These are phyloP conservation scores for Amblyteles armatorius DNA, from an alignment of 2,888 invertebrate species.

Conservation along the genomic window DNA sequence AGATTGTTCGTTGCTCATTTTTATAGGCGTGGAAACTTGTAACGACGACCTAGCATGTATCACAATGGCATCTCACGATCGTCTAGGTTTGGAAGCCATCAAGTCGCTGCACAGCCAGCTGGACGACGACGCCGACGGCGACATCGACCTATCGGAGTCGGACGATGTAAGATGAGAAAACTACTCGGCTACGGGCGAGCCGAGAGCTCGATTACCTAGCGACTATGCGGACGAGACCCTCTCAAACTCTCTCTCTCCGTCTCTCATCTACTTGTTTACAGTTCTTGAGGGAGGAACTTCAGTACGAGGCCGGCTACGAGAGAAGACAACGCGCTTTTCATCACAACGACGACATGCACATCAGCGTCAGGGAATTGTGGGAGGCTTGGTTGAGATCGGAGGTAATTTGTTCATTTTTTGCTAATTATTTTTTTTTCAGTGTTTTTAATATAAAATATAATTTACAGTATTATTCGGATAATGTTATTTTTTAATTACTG, in stretches of 20 bases:
- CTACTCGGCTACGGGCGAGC: neutral
- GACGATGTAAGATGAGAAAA: constrained; percentile 91
- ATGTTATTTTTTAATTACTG: too few relatives aligned
- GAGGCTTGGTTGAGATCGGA: constrained; percentile 97
- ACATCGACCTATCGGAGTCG: constrained; percentile 98
- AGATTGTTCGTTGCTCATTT: constrained; percentile 64
- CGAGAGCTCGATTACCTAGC: neutral
- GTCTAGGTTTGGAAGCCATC: constrained; percentile 96
- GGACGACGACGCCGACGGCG: constrained; percentile 99
- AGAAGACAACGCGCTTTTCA: constrained; percentile 97
- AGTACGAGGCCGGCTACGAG: constrained; percentile 97
- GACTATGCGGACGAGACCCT: constrained; percentile 1
- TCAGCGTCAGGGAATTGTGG: constrained; percentile 99
- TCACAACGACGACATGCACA: constrained; percentile 98
- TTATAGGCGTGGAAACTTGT: constrained; percentile 83
- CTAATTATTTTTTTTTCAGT: too few relatives aligned
- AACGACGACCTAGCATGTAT: constrained; percentile 92
- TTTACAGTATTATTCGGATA: too few relatives aligned
- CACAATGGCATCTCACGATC: constrained; percentile 90
- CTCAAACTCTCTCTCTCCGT: constrained; percentile 20
- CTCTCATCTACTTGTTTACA: constrained; percentile 84
- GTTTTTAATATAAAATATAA: too few relatives aligned
- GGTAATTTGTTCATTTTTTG: constrained; percentile 84
- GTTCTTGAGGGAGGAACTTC: constrained; percentile 98
- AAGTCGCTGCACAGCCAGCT: constrained; percentile 96